Conservation (phyloP, 2,888 invertebrate genomes). For the Auanema freiburgensis region DNA sequence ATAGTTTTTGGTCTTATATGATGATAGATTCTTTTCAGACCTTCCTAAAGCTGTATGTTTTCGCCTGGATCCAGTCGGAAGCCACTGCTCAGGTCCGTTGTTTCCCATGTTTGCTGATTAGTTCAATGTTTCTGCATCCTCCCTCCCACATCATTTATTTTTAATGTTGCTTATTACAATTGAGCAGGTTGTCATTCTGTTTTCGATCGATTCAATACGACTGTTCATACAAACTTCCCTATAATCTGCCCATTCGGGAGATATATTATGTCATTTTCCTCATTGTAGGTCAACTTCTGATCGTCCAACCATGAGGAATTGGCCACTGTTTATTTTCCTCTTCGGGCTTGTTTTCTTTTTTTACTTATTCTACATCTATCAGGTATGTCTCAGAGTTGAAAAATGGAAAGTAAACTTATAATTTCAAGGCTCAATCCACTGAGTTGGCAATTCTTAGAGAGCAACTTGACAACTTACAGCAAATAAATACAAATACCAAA, state of each 20-base stretch:
- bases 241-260: too few species aligned
- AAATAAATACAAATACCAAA: slow-evolving; percentile 7
- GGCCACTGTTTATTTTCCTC: slow-evolving; percentile 48
- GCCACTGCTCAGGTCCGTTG: slow-evolving; percentile 1
- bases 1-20: neutral
- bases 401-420: neutral
- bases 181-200: too few species aligned
- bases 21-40: slow-evolving; percentile 6
- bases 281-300: slow-evolving; percentile 36
- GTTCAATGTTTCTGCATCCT: too few species aligned
- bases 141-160: too few species aligned
- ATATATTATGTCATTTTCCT: too few species aligned
- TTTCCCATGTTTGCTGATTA: neutral
- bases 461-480: slow-evolving; percentile 10
- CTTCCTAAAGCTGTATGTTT: neutral
- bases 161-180: too few species aligned
- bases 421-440: slow-evolving; percentile 20
- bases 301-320: slow-evolving; percentile 42
- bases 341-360: slow-evolving; percentile 36
- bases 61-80: slow-evolving; percentile 4
- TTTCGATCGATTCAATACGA: too few species aligned
- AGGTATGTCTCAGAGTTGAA: neutral
- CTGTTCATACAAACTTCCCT: too few species aligned
- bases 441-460: slow-evolving; percentile 13
- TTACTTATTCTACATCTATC: slow-evolving; percentile 19